Evolutionary conservation across 1,140 invertebrate genomes (phyloP).

Genomic region (Ylistrum balloti): DNA sequence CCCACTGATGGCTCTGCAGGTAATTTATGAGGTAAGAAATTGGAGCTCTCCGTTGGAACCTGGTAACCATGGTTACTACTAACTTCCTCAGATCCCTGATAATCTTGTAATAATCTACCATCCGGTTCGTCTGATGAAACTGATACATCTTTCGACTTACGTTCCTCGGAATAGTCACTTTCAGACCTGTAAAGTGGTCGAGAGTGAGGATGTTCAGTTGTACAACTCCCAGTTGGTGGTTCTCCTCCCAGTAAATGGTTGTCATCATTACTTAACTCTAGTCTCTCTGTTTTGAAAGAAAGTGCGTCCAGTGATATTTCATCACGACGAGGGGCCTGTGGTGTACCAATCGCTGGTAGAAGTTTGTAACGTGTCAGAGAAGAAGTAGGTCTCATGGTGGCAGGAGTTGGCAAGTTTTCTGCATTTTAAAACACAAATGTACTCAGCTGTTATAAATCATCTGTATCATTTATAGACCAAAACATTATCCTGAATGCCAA

Average conservation of each 20-base stretch:
- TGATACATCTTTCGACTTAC: not conserved
- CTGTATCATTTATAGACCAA: too few species aligned
- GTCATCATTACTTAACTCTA: not conserved
- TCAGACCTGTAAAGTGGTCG: not conserved
- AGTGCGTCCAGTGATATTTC: not conserved
- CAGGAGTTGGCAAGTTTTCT: not conserved
- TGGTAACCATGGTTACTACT: not conserved
- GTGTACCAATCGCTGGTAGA: not conserved
- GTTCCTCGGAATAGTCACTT: constrained; percentile 6
- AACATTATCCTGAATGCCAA: too few species aligned
- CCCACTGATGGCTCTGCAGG: not conserved
- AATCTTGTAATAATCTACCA: not conserved
- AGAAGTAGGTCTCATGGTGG: not conserved
- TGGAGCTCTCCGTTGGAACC: not conserved
- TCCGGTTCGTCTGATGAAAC: not conserved
- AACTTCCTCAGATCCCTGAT: not conserved
- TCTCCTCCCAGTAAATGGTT: not conserved
- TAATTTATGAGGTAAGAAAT: not conserved
- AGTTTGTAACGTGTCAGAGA: not conserved
- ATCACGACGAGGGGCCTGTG: not conserved
- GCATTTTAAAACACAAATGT: too few species aligned
- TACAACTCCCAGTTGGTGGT: not conserved
- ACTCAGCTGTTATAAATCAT: too few species aligned
- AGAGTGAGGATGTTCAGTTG: not conserved
- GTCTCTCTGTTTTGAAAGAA: not conserved